Evolutionary conservation across 2,888 invertebrate genomes (phyloP).

Genomic region (Metalampra italica): DNA sequence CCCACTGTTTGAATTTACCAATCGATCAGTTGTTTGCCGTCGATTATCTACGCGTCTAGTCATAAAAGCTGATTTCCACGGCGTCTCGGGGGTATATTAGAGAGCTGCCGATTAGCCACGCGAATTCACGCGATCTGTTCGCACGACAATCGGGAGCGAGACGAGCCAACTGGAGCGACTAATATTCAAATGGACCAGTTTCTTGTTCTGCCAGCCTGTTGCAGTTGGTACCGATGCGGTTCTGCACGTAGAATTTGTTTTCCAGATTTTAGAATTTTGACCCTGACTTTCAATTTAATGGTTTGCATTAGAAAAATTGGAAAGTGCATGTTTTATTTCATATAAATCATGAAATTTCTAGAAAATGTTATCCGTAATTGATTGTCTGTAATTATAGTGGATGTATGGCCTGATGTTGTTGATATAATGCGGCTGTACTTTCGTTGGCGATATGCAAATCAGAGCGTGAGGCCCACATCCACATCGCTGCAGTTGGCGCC

Average conservation of each 20-base stretch:
- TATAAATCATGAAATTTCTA: not conserved
- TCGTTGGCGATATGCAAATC: constrained; percentile 69
- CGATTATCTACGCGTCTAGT: constrained; percentile 56
- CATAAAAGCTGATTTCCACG: constrained; percentile 60
- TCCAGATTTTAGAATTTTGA: constrained; percentile 26
- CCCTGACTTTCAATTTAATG: constrained; percentile 6
- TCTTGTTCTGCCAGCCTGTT: constrained; percentile 35
- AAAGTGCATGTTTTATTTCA: not conserved
- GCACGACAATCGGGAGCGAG: constrained; percentile 71
- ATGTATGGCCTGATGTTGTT: constrained; percentile 38
- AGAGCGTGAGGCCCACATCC: constrained; percentile 53
- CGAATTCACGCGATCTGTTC: constrained; percentile 56
- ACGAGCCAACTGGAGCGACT: constrained; percentile 67
- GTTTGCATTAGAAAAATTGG: constrained; percentile 3
- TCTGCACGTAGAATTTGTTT: constrained; percentile 43
- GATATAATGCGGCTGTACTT: constrained; percentile 54
- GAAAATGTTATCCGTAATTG: not conserved
- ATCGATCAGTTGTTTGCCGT: constrained; percentile 54
- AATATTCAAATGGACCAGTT: constrained; percentile 64
- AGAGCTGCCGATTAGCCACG: constrained; percentile 48
- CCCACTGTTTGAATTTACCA: constrained; percentile 41
- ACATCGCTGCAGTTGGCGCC: constrained; percentile 38
- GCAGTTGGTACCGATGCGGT: constrained; percentile 23
- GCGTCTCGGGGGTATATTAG: constrained; percentile 45
- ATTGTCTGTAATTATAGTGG: constrained; percentile 21